Evolutionary conservation across 2,113 vertebrate genomes (phyloP).

Genomic region (Nyctibius bracteatus): DNA sequence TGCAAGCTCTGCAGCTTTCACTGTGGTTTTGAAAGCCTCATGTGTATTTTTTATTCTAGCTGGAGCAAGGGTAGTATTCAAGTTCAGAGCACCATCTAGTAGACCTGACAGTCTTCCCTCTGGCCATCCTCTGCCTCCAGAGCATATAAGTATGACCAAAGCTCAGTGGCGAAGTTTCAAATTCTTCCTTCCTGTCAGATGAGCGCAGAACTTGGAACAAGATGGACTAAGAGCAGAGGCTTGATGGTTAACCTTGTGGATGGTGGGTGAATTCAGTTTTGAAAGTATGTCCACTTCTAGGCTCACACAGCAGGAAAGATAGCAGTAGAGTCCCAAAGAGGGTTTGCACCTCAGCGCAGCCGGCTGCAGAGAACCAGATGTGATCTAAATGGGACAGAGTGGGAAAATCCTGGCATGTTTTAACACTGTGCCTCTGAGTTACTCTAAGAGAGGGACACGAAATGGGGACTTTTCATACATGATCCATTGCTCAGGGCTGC

Average conservation of each 20-base stretch:
- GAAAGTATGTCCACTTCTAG: not conserved
- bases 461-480: not conserved
- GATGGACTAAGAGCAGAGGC: not conserved
- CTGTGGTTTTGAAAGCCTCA: not conserved
- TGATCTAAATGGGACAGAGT: not conserved
- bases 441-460: not conserved
- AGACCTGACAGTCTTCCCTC: not conserved
- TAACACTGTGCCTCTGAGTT: not conserved
- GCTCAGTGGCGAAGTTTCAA: not conserved
- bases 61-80: not conserved
- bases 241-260: not conserved
- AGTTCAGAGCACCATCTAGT: not conserved
- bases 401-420: not conserved
- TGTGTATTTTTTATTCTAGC: not conserved
- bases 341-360: not conserved
- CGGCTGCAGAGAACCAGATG: not conserved
- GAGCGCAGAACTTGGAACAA: not conserved
- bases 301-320: not conserved
- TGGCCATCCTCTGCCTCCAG: not conserved
- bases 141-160: not conserved
- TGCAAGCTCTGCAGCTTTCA: not conserved
- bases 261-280: not conserved
- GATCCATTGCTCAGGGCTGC: not conserved
- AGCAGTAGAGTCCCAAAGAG: not conserved
- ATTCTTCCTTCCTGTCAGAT: not conserved